Evolutionary conservation across 2,888 invertebrate species (phyloP), one percentile per base, ranked within the genome.

Genomic region (Polydrusus pterygomalis): DNA sequence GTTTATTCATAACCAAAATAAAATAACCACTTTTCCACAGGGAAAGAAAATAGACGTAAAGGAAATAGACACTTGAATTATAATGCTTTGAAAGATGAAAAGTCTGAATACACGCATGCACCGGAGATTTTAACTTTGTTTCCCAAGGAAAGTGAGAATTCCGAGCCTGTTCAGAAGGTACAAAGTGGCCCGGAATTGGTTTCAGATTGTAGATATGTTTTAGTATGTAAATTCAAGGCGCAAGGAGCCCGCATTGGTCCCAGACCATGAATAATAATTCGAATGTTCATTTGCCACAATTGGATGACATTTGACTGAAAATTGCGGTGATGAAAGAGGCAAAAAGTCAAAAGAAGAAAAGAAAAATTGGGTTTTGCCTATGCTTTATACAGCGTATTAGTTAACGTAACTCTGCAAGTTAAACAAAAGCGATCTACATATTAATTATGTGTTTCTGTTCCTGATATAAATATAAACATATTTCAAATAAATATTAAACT

Each of bases 241-340:
- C 85, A 86, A 86, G 86, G 85, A 85, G 85, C 82, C 83, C 56
- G 51, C 81, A 82, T 84, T 84, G 83, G 86, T 87, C 87, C 87
- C 87, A 87, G 81, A 84, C 87, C 87, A 87, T 87, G 87, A 87
- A 87, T 87, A 87, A 82, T 86, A 87, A 87, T 84, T 85, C 84
- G 83, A 82, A 82, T 82, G 82, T 82, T 84, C 83, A 83, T 83
- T 83, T 79, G 78, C 77, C 75, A 77, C 70, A 81, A 81, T 71
- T 80, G 79, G 58, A 78, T 81, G 78, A 79, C 74, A 72, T 77
- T 79, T 79, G 80, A 80, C 80, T 79, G 75, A 70, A 78, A 80
- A 80, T 79, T 78, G 73, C 30, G 51, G 54, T 40, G 67, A 30
- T 73, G 68, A 68, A 73, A 45, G 17, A 51, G 70, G 38, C 54